A percentile compares a stretch with the other conserved stretches of the same genome.
Evolutionary conservation across 2,797 vertebrate genomes (phyloP).

Genomic region (Chloroceryle amazona): DNA sequence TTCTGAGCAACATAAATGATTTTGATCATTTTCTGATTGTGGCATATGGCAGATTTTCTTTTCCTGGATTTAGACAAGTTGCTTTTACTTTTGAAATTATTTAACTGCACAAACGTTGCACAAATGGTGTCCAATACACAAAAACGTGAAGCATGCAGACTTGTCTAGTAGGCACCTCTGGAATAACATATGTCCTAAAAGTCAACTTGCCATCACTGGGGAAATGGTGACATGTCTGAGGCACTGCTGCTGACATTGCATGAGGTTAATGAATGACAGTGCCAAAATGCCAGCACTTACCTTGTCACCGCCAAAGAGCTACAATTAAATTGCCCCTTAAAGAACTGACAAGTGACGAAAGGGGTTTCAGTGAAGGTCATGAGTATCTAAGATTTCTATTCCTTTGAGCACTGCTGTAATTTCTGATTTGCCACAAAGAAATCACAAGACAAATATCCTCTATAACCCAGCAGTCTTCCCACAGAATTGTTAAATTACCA

Average conservation of each 20-base stretch:
- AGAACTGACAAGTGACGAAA: conserved; percentile 87
- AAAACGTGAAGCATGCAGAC: conserved; percentile 38
- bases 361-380: conserved; percentile 88
- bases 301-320: conserved; percentile 80
- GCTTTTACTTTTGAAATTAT: background rate
- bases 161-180: conserved; percentile 40
- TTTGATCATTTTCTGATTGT: background rate
- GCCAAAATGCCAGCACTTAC: conserved; percentile 81
- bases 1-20: background rate
- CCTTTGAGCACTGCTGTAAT: conserved; percentile 74
- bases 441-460: conserved; percentile 87
- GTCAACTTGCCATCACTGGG: conserved; percentile 54
- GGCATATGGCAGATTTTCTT: background rate
- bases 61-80: background rate
- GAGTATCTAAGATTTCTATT: conserved; percentile 79
- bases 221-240: conserved; percentile 71
- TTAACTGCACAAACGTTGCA: conserved; percentile 5
- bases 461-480: conserved; percentile 58
- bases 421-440: conserved; percentile 79
- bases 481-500: conserved; percentile 71
- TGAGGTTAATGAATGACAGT: conserved; percentile 80
- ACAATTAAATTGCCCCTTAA: conserved; percentile 82
- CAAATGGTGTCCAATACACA: background rate
- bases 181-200: conserved; percentile 52
- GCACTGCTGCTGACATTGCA: conserved; percentile 75